A percentile compares a stretch with the other conserved stretches of the same genome.
These are phyloP conservation scores for Puffinus mauretanicus DNA, from an alignment of 2,113 vertebrate species.

Conservation along the genomic window DNA sequence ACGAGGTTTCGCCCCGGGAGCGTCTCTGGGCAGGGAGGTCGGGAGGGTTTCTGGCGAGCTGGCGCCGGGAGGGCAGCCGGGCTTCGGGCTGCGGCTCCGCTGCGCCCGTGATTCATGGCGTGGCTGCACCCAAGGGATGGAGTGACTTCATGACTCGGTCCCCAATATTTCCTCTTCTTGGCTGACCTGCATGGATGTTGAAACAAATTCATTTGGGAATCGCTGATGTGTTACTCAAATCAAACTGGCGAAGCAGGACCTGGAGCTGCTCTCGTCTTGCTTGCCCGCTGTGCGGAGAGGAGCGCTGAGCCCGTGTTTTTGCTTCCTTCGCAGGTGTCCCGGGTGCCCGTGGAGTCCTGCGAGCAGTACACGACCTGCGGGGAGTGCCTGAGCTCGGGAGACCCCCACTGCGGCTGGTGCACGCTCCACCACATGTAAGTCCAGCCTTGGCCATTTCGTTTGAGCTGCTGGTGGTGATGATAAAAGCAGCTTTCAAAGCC, in stretches of 20 bases:
- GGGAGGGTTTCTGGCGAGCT: neutral
- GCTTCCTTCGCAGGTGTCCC: slow-evolving; percentile 80
- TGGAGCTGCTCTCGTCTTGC: neutral
- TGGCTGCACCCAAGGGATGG: fast-evolving
- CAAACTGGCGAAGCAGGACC: fast-evolving
- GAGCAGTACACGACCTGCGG: slow-evolving; percentile 94
- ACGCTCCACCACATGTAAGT: slow-evolving; percentile 97
- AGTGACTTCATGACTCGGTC: neutral
- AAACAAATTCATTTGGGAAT: neutral
- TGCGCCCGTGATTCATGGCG: fast-evolving
- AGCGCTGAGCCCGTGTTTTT: neutral
- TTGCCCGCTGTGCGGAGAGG: neutral
- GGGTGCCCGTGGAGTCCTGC: slow-evolving; percentile 92
- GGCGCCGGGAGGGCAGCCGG: fast-evolving
- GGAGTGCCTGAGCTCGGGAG: slow-evolving; percentile 95
- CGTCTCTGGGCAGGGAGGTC: neutral
- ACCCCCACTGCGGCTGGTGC: slow-evolving; percentile 98
- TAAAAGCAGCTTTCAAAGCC: neutral
- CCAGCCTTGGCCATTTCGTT: fast-evolving
- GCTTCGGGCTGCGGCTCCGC: neutral
- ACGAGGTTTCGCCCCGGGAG: fast-evolving
- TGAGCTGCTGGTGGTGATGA: neutral
- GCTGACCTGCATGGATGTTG: no score
- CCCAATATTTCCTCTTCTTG: fast-evolving
- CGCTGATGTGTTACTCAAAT: fast-evolving